Evolutionary conservation across 2,797 vertebrate genomes (phyloP), one percentile per base, ranked within the genome.

Genomic region (Sciurus carolinensis): DNA sequence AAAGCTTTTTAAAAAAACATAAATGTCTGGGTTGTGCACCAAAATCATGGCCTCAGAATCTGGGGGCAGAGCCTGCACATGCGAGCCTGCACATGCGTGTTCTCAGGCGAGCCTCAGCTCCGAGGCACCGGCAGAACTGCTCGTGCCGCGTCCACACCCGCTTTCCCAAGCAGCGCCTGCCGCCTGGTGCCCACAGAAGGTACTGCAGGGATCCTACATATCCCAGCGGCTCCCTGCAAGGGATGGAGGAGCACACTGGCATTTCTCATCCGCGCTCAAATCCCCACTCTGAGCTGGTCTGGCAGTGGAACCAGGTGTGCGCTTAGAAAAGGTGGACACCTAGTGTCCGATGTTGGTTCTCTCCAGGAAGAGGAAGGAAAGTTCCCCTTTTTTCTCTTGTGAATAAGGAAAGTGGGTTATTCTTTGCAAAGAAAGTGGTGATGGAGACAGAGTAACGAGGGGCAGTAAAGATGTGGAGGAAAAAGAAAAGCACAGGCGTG

Each of bases 141-240:
- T 1, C 5, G 52, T 2, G 4, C 36, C 7, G 62, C 28, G 2
- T 69, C 33, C 24, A 18, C 73, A 66, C 79, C 15, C 20, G 42
- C 6, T 82, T 85, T 88, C 71, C 71, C 47, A 79, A 2, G 28
- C 73, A 52, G 62, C 81, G 33, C 59, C 89, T 93, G 88, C 95
- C 62, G 0, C 80, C 95, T 95, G 75, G 84, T 28, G 80, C 33
- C 44, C 80, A 47, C 3, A 10, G 67, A 84, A 10, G 87, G 97
- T 90, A 92, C 95, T 93, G 36, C 83, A 86, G 44, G 85, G 33
- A 11, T 26, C 15, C 24, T 15, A 30, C 3, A 4, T 14, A 71
- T 22, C 36, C 36, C 1, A 0, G 4, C 28, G 5, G 13, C 8
- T 54, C 52, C 12, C 13, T 0, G 71, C 7, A 3, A 50, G 64